These are phyloP conservation scores for Scaptomyza caliginosa DNA, from an alignment of 2,888 invertebrate species.

Conservation along the genomic window DNA sequence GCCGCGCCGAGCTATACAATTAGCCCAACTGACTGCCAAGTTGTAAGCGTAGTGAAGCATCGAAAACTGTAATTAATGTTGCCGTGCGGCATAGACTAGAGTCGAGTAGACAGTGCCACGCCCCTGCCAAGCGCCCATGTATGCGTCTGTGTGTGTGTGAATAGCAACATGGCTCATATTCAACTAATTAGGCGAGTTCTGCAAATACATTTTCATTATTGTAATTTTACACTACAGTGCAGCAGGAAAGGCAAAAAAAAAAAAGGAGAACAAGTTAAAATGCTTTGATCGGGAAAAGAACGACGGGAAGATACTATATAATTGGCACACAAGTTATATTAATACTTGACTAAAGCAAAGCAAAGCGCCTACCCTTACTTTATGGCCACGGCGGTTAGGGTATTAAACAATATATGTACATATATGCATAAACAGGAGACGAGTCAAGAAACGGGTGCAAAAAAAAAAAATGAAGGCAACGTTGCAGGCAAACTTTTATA, in stretches of 20 bases:
- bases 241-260: conserved; percentile 3
- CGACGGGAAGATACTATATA: not conserved
- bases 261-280: not conserved
- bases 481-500: conserved; percentile 60
- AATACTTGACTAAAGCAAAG: not conserved
- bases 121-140: conserved; percentile 22
- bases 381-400: not conserved
- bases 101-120: conserved; percentile 8
- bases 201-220: conserved; percentile 77
- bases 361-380: too few relatives aligned
- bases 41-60: conserved; percentile 1
- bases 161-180: conserved; percentile 76
- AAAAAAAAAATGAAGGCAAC: conserved; percentile 65
- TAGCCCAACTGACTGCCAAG: conserved; percentile 13
- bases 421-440: not conserved
- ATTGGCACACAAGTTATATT: too few relatives aligned
- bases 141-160: conserved; percentile 52
- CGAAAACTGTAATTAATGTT: conserved; percentile 28
- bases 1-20: conserved; percentile 15
- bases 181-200: conserved; percentile 75
- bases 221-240: conserved; percentile 62
- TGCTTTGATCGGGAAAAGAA: not conserved
- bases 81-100: not conserved
- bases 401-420: not conserved
- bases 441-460: conserved; percentile 43